Evolutionary conservation across 2,113 vertebrate species (phyloP).

Genomic region (Speoplatyrhinus poulsoni): DNA sequence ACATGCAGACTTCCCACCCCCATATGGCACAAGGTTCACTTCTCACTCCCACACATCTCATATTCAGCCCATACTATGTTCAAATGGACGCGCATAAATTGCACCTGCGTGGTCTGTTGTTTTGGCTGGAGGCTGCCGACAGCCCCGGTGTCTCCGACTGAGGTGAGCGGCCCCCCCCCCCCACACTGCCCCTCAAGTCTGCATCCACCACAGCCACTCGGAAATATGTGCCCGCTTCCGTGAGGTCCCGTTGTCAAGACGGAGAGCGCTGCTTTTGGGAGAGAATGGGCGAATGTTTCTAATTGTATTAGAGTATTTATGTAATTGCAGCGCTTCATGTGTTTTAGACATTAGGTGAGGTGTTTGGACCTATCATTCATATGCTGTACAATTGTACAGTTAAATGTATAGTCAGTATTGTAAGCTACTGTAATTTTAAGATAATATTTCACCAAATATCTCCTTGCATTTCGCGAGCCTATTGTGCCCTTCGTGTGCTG

Average conservation of each 20-base stretch:
- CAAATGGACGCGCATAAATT: slow-evolving; percentile 60
- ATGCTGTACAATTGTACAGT: slow-evolving; percentile 3
- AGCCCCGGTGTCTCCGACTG: slow-evolving; percentile 45
- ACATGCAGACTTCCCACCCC: slow-evolving; percentile 34
- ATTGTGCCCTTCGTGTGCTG: no score
- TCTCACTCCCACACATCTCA: slow-evolving; percentile 71
- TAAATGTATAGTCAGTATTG: no score
- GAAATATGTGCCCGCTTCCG: slow-evolving; percentile 26
- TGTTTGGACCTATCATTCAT: slow-evolving; percentile 6
- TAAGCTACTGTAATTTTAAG: no score
- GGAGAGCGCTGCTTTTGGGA: slow-evolving; percentile 13
- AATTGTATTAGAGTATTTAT: slow-evolving; percentile 34
- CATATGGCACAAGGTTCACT: slow-evolving; percentile 45
- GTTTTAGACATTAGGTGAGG: slow-evolving; percentile 11
- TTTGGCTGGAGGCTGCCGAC: slow-evolving; percentile 60
- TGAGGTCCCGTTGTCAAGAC: slow-evolving; percentile 37
- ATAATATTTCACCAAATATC: no score
- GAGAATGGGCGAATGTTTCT: background rate
- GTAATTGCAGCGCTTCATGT: slow-evolving; percentile 10
- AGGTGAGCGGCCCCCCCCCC: slow-evolving; percentile 47
- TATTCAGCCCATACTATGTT: slow-evolving; percentile 67
- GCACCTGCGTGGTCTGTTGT: slow-evolving; percentile 57
- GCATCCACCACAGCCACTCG: slow-evolving; percentile 11
- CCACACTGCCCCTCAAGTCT: slow-evolving; percentile 42
- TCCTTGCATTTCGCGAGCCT: no score